Evolutionary conservation across 2,888 invertebrate genomes (phyloP).

Genomic region (Rhorus exstirpatorius): DNA sequence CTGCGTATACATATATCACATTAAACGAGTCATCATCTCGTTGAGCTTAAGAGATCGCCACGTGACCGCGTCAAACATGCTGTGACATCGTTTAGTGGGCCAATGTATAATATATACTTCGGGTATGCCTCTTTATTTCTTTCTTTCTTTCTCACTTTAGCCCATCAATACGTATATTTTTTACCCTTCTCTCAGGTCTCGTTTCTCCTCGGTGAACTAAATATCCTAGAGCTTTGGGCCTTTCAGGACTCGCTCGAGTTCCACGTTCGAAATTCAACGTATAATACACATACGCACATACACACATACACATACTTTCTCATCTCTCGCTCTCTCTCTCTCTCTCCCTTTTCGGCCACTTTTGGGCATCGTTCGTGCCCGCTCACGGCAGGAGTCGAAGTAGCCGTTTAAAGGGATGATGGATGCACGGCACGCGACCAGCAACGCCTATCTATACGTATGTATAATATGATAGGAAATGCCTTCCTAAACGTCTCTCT

Average conservation of each 20-base stretch:
- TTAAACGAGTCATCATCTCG: conserved; percentile 60
- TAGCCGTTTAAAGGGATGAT: conserved; percentile 84
- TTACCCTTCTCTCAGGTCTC: conserved; percentile 49
- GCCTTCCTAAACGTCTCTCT: conserved; percentile 10
- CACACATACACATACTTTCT: conserved; percentile 24
- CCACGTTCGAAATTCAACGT: conserved; percentile 8
- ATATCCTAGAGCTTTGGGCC: conserved; percentile 27
- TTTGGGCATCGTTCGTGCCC: conserved; percentile 42
- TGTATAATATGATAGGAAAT: background rate
- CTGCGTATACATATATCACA: background rate
- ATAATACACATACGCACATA: conserved; percentile 15
- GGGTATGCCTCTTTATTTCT: conserved; percentile 16
- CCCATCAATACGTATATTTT: conserved; percentile 44
- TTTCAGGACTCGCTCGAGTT: conserved; percentile 25
- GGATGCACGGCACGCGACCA: conserved; percentile 85
- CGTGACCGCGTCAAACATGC: conserved; percentile 78
- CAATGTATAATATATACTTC: conserved; percentile 16
- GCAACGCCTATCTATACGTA: conserved; percentile 75
- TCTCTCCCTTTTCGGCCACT: conserved; percentile 60
- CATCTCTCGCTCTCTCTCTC: background rate
- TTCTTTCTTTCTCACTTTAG: conserved; percentile 17
- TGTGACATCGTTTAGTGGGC: conserved; percentile 78
- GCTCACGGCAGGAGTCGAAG: conserved; percentile 69
- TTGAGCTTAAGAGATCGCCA: conserved; percentile 71
- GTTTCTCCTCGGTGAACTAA: conserved; percentile 23